These are phyloP conservation scores for Aulostomus chinensis DNA, from an alignment of 2,797 vertebrate species.

Conservation along the genomic window DNA sequence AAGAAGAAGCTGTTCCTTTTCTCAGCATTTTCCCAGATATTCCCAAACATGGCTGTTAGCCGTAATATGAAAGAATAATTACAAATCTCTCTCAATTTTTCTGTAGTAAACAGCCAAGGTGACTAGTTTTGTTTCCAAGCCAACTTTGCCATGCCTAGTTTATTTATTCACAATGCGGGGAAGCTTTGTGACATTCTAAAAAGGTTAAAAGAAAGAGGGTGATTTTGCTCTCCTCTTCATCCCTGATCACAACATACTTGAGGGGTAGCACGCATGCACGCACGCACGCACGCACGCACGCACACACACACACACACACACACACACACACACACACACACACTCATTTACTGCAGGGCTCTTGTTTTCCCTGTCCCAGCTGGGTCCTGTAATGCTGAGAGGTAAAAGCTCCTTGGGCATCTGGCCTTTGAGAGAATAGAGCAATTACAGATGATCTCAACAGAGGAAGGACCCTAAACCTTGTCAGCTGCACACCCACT, in stretches of 20 bases:
- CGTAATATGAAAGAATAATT: too few species aligned
- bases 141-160: too few species aligned
- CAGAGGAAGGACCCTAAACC: constrained; percentile 34
- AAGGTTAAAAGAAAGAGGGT: neutral
- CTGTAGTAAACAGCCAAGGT: too few species aligned
- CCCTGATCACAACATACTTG: neutral
- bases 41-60: too few species aligned
- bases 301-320: constrained; percentile 4
- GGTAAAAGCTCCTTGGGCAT: constrained; percentile 49
- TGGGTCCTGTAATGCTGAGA: constrained; percentile 49
- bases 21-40: too few species aligned
- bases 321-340: constrained; percentile 2
- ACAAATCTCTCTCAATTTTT: too few species aligned
- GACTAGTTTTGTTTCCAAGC: too few species aligned
- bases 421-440: constrained; percentile 70
- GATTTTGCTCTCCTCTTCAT: neutral
- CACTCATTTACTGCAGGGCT: constrained; percentile 44
- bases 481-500: constrained; percentile 30
- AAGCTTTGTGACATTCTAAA: neutral
- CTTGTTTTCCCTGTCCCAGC: constrained; percentile 57
- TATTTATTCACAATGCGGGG: too few species aligned
- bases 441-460: constrained; percentile 65
- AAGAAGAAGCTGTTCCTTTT: too few species aligned
- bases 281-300: constrained; percentile 1
- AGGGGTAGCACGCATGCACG: constrained; percentile 9